phyloP scores from a whole-genome alignment of 2,797 vertebrate genomes.

The Mycteria americana region DNA sequence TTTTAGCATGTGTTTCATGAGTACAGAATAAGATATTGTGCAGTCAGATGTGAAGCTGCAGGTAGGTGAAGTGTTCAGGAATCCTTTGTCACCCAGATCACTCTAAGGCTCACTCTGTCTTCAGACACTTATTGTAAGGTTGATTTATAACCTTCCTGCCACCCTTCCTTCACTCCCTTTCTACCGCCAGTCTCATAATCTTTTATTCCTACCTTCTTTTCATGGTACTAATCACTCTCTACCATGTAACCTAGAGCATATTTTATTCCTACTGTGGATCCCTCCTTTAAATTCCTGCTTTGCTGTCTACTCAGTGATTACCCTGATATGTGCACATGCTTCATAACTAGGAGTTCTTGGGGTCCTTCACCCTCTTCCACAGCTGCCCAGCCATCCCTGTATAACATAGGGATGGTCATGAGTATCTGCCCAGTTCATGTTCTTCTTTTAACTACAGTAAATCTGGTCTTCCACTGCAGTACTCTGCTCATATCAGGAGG shows the following conservation, averaged over 20 bases:
- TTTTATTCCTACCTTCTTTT: not conserved
- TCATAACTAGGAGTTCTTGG: not conserved
- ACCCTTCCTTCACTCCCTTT: not conserved
- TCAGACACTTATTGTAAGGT: not conserved
- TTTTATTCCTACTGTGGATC: not conserved
- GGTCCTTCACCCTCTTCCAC: not conserved
- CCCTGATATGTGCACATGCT: not conserved
- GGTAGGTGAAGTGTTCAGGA: not conserved
- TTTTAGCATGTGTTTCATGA: not conserved
- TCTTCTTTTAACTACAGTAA: not conserved
- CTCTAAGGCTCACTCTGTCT: not conserved
- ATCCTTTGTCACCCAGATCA: not conserved
- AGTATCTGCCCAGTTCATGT: not conserved
- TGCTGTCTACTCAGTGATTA: not conserved
- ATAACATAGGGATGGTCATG: not conserved
- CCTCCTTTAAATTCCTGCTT: not conserved
- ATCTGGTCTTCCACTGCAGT: not conserved
- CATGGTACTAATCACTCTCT: not conserved
- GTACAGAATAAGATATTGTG: not conserved
- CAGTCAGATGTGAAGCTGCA: not conserved
- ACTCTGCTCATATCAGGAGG: not conserved
- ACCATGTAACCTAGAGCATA: not conserved
- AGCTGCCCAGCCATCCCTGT: not conserved
- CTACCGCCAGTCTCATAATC: not conserved
- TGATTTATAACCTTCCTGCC: not conserved